Conservation (phyloP, 2,113 vertebrate species). For the Oncorhynchus mykiss region DNA sequence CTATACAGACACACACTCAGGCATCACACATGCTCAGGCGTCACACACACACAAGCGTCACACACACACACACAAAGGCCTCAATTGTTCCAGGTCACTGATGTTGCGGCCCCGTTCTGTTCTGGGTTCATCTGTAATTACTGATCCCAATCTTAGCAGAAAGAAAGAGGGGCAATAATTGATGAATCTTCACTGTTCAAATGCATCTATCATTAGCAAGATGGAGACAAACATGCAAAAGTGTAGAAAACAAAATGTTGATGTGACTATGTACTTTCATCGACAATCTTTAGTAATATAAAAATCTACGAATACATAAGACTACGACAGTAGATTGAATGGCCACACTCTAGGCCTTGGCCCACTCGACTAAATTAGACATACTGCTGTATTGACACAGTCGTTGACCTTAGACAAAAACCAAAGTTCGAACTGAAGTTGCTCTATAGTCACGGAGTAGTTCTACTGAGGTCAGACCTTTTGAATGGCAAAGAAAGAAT, state of each 20-base stretch:
- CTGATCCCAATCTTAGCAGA: conserved; percentile 19
- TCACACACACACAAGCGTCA: neutral
- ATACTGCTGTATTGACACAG: neutral
- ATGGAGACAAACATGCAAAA: neutral
- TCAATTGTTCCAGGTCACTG: conserved; percentile 19
- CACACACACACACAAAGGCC: neutral
- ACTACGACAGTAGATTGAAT: neutral
- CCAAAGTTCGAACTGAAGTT: too few species aligned
- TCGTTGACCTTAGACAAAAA: neutral
- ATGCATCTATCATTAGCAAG: neutral
- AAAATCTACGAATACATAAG: too few species aligned
- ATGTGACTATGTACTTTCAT: neutral
- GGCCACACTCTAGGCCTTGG: neutral
- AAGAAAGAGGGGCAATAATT: conserved; percentile 24
- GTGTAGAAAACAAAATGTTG: neutral
- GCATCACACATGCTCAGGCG: neutral
- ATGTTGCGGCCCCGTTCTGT: neutral
- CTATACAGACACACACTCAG: conserved; percentile 2
- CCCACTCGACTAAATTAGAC: neutral
- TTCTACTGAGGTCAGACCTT: neutral
- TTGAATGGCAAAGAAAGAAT: neutral
- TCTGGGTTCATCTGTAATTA: conserved; percentile 23
- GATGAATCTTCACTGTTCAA: conserved; percentile 15
- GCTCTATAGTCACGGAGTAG: neutral
- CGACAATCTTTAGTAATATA: too few species aligned